These are phyloP conservation scores for Tamias sibiricus DNA, from an alignment of 2,113 vertebrate genomes.

Conservation along the genomic window DNA sequence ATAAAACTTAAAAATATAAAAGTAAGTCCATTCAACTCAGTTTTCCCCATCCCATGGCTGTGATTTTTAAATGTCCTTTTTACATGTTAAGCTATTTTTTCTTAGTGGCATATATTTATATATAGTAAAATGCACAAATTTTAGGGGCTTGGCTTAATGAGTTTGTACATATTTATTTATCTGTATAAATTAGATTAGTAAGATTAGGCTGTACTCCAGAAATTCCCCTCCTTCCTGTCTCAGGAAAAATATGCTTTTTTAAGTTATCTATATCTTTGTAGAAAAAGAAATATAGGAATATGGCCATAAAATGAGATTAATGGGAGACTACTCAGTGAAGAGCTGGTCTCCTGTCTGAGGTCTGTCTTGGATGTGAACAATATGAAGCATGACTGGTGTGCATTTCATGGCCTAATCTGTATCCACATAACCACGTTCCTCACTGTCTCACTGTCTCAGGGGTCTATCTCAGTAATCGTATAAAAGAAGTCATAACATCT, in stretches of 20 bases:
- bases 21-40: background rate
- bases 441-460: background rate
- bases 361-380: background rate
- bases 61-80: background rate
- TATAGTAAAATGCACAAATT: background rate
- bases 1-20: conserved; percentile 36
- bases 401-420: background rate
- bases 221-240: background rate
- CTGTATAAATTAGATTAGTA: background rate
- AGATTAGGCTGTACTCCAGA: background rate
- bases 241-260: background rate
- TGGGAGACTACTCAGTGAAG: background rate
- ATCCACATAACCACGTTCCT: background rate
- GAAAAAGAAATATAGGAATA: background rate
- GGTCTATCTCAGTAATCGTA: background rate
- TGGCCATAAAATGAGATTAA: background rate
- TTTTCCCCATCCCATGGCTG: background rate
- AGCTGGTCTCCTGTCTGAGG: background rate
- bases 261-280: background rate
- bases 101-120: background rate
- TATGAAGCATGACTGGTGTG: background rate
- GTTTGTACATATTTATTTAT: background rate
- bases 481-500: background rate
- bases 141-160: background rate
- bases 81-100: background rate